Evolutionary conservation across 2,113 vertebrate genomes (phyloP).

Genomic region (Gyps fulvus): DNA sequence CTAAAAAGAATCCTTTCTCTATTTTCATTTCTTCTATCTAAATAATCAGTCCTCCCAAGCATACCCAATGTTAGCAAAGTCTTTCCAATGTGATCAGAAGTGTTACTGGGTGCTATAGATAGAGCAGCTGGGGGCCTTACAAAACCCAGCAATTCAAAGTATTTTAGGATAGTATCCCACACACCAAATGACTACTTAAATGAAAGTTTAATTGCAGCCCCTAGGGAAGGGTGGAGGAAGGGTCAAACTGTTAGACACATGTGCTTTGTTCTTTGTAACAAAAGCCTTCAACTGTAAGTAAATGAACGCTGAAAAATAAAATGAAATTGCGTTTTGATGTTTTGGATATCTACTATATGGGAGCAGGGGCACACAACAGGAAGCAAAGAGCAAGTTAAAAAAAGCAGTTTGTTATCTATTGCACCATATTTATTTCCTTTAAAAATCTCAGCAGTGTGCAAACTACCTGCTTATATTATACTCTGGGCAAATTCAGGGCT

Average conservation of each 20-base stretch:
- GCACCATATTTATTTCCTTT: background rate
- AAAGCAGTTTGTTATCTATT: constrained; percentile 5
- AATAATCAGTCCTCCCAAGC: constrained; percentile 27
- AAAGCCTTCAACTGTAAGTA: constrained; percentile 49
- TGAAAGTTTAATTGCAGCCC: constrained; percentile 61
- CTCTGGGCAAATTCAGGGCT: background rate
- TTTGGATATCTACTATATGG: constrained; percentile 1
- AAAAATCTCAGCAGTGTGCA: background rate
- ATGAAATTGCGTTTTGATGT: constrained; percentile 31
- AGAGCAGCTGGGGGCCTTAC: constrained; percentile 36
- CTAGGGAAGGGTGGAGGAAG: constrained; percentile 42
- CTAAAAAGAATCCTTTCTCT: constrained; percentile 7
- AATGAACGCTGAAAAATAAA: constrained; percentile 55
- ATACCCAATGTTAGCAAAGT: background rate
- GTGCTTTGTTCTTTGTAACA: constrained; percentile 63
- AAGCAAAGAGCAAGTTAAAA: background rate
- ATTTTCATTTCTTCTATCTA: constrained; percentile 45
- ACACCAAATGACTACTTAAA: constrained; percentile 56
- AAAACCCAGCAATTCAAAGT: constrained; percentile 34
- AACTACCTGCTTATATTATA: background rate
- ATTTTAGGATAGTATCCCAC: constrained; percentile 33
- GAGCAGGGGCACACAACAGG: background rate
- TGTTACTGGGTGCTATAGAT: constrained; percentile 27
- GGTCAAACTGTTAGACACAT: constrained; percentile 57
- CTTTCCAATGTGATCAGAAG: constrained; percentile 16